Evolutionary conservation across 53 echinoderm and acorn worm species (phyloP).

Genomic region (Holothuria leucospilota): DNA sequence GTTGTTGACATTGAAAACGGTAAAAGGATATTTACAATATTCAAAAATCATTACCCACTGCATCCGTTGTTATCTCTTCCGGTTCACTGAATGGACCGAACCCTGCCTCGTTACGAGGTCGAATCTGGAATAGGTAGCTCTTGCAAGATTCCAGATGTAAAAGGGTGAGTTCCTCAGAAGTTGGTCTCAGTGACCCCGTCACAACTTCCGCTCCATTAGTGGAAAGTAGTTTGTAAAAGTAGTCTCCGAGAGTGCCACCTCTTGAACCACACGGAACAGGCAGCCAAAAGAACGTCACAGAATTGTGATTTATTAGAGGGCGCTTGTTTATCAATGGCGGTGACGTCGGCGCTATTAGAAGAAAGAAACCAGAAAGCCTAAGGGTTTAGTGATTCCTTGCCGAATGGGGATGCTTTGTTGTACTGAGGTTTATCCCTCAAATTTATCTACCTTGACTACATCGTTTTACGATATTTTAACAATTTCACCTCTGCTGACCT

Average conservation of each 20-base stretch:
- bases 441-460: no score
- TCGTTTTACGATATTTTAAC: no score
- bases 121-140: constrained; percentile 62
- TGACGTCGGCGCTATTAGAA: constrained; percentile 2
- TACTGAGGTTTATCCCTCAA: no score
- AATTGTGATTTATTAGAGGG: constrained; percentile 26
- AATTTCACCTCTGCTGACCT: no score
- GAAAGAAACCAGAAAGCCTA: no score
- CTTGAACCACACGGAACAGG: constrained; percentile 56
- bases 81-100: constrained; percentile 72
- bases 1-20: no score
- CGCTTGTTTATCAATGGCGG: constrained; percentile 42
- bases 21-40: no score
- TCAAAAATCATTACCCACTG: constrained; percentile 34
- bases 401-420: no score
- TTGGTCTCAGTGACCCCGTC: constrained; percentile 45
- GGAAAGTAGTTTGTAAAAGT: constrained; percentile 55
- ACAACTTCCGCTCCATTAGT: neutral
- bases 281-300: constrained; percentile 51
- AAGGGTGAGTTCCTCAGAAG: constrained; percentile 26
- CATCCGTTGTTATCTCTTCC: constrained; percentile 22
- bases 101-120: constrained; percentile 69
- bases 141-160: constrained; percentile 70
- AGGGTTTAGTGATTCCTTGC: no score
- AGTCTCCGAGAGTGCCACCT: constrained; percentile 45